A percentile compares a stretch with the other conserved stretches of the same genome.
phyloP scores from a whole-genome alignment of 2,797 vertebrate genomes.

The Anolis apletophallus region DNA sequence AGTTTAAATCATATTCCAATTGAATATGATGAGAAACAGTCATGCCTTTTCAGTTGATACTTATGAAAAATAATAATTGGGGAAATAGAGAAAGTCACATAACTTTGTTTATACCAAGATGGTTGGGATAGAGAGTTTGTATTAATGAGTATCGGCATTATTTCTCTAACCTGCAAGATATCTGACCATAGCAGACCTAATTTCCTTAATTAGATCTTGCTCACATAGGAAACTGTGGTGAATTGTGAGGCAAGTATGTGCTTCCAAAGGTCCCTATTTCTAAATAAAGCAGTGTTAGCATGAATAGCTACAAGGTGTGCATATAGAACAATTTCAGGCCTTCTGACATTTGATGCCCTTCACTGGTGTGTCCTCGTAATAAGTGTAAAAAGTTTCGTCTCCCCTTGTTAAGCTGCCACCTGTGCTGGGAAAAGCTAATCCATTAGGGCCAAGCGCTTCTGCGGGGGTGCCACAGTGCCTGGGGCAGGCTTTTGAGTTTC shows the following conservation, averaged over 20 bases:
- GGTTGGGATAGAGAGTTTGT: neutral
- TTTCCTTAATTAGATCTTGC: neutral
- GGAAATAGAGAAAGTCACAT: too few relatives aligned
- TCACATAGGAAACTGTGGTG: neutral
- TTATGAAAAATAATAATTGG: neutral
- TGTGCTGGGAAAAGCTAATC: conserved; percentile 86
- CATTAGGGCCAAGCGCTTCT: conserved; percentile 84
- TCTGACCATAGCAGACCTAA: neutral
- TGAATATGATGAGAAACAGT: conserved; percentile 39
- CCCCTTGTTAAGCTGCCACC: conserved; percentile 82
- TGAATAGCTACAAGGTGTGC: conserved; percentile 44
- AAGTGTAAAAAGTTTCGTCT: conserved; percentile 83
- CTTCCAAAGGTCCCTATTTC: neutral
- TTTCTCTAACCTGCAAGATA: neutral
- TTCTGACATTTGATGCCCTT: conserved; percentile 74
- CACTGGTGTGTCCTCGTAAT: conserved; percentile 68
- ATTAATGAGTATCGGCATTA: neutral
- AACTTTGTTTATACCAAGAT: neutral
- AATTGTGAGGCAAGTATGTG: neutral
- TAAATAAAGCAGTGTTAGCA: neutral
- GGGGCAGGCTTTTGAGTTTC: conserved; percentile 85
- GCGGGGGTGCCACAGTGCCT: conserved; percentile 81
- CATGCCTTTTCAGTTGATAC: neutral
- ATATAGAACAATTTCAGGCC: conserved; percentile 41
- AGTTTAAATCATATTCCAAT: conserved; percentile 1